phyloP scores from a whole-genome alignment of 2,797 vertebrate genomes.

The Chaenodraco wilsoni region DNA sequence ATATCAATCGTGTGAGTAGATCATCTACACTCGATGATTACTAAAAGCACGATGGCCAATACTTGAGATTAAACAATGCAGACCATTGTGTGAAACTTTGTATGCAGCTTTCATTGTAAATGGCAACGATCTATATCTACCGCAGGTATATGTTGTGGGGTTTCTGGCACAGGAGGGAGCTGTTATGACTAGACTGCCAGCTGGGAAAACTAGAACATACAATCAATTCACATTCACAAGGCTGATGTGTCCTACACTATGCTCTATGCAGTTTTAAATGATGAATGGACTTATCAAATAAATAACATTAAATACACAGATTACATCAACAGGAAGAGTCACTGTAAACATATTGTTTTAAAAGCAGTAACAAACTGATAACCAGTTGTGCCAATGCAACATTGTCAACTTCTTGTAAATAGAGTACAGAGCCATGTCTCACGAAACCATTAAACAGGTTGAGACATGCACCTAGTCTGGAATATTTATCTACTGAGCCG shows the following conservation, averaged over 20 bases:
- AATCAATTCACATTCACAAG: conserved; percentile 34
- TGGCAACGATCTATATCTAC: conserved; percentile 11
- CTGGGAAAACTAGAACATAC: conserved; percentile 38
- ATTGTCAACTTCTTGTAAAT: conserved; percentile 24
- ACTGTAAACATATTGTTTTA: conserved; percentile 2
- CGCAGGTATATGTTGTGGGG: not conserved
- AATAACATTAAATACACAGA: conserved; percentile 13
- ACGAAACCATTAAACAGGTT: conserved; percentile 39
- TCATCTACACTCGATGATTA: not conserved
- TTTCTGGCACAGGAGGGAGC: conserved; percentile 17
- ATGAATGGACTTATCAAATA: not conserved
- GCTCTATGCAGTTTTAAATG: conserved; percentile 7
- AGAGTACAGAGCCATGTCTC: conserved; percentile 30
- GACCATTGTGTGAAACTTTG: conserved; percentile 5
- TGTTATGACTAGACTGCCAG: conserved; percentile 36
- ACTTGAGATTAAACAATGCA: conserved; percentile 1
- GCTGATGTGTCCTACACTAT: not conserved
- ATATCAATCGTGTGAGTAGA: conserved; percentile 16
- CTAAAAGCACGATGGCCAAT: conserved; percentile 15
- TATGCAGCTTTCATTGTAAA: conserved; percentile 4
- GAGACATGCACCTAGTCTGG: conserved; percentile 52
- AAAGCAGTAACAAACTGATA: not conserved
- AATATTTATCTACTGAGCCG: conserved; percentile 35
- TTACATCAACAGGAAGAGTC: not conserved
- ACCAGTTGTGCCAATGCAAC: not conserved